Conservation (phyloP, 2,888 invertebrate species). For the Hetaerina titia region DNA sequence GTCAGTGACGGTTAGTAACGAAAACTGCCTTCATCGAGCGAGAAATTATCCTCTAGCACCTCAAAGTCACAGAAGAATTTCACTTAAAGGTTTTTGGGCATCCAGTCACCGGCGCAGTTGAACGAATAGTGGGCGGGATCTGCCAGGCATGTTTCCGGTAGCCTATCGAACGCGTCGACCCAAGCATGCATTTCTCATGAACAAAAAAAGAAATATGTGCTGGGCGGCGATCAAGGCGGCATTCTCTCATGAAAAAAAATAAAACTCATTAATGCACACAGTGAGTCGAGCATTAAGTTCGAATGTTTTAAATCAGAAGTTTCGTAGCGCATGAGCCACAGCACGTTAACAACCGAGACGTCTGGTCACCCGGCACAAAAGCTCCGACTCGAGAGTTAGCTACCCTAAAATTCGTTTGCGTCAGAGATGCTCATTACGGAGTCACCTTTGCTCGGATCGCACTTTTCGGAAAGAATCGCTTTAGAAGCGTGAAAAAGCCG, state of each 20-base stretch:
- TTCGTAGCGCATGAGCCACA: not conserved
- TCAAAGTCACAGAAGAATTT: not conserved
- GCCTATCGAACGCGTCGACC: not conserved
- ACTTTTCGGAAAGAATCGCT: not conserved
- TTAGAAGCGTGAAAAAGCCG: not conserved
- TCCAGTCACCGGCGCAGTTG: not conserved
- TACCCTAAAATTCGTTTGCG: not conserved
- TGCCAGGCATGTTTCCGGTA: not conserved
- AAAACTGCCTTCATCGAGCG: not conserved
- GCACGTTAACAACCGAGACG: not conserved
- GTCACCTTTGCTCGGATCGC: not conserved
- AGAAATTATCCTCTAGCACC: not conserved
- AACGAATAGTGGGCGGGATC: not conserved
- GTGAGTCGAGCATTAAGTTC: not conserved
- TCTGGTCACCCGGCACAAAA: not conserved
- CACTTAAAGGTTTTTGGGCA: not conserved
- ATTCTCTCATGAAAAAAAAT: not conserved
- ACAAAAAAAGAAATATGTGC: not conserved
- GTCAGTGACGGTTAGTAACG: not conserved
- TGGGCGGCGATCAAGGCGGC: not conserved
- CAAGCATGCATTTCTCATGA: not conserved
- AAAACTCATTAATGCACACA: not conserved
- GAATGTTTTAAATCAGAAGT: not conserved
- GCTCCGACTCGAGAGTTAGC: not conserved
- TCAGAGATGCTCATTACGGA: not conserved